Percentiles rank a stretch among this genome's conserved stretches.
These are phyloP conservation scores for Scaptomyza graminum DNA, from an alignment of 1,140 invertebrate species.

Conservation along the genomic window DNA sequence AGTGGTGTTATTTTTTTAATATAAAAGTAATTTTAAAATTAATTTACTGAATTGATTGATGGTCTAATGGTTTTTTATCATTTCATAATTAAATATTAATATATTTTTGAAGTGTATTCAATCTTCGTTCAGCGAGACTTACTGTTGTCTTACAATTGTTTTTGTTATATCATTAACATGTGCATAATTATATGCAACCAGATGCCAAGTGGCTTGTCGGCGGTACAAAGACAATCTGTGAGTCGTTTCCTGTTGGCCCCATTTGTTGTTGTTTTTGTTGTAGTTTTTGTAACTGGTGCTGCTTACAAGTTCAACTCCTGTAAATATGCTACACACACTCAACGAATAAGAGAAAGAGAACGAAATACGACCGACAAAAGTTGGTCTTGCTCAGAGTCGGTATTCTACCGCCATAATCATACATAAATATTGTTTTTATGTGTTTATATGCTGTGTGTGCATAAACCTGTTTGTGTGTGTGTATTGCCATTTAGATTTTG, in stretches of 20 bases:
- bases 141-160: neutral
- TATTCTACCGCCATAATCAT: conserved; percentile 60
- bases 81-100: no score
- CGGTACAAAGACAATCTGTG: conserved; percentile 64
- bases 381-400: conserved; percentile 54
- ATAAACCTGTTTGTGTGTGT: conserved; percentile 26
- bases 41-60: neutral
- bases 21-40: no score
- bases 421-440: conserved; percentile 69
- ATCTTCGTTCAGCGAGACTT: neutral
- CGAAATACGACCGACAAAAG: conserved; percentile 52
- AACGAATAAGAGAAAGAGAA: conserved; percentile 19
- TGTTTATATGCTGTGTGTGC: conserved; percentile 16
- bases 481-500: conserved; percentile 57
- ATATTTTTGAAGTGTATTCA: conserved; percentile 7
- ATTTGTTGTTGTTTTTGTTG: conserved; percentile 26
- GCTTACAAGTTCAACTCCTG: conserved; percentile 67
- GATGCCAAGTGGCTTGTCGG: conserved; percentile 50
- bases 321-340: conserved; percentile 62
- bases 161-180: conserved; percentile 54
- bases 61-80: conserved; percentile 1
- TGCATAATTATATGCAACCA: conserved; percentile 62
- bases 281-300: conserved; percentile 49
- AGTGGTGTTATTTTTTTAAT: no score
- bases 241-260: conserved; percentile 52